Percentiles rank a stretch among this genome's conserved stretches.
phyloP scores from a whole-genome alignment of 1,140 invertebrate genomes.

The Melipona quadrifasciata region DNA sequence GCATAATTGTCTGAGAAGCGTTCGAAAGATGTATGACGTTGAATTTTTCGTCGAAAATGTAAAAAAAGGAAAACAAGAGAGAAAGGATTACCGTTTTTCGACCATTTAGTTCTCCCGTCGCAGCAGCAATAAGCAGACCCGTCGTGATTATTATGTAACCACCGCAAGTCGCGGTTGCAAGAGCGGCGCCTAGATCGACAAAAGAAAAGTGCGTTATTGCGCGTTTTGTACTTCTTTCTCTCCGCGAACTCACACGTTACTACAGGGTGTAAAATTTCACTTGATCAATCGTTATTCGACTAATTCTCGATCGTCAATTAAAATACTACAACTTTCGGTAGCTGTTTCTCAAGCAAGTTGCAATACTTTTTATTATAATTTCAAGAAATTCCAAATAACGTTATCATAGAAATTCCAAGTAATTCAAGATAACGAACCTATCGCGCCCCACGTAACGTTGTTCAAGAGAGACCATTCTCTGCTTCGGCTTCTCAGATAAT shows the following conservation, averaged over 20 bases:
- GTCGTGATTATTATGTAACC: constrained; percentile 88
- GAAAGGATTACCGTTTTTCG: constrained; percentile 83
- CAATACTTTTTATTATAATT: background rate
- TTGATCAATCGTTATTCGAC: too few species aligned
- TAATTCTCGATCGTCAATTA: background rate
- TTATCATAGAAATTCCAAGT: background rate
- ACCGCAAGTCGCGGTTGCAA: constrained; percentile 82
- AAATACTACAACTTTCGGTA: background rate
- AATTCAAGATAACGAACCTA: constrained; percentile 80
- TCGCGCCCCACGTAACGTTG: constrained; percentile 87
- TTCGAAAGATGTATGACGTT: background rate
- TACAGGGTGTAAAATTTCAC: background rate
- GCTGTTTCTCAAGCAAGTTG: background rate
- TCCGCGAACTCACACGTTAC: background rate
- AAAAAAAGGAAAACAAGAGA: background rate
- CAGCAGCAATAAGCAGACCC: constrained; percentile 85
- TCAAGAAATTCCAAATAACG: background rate
- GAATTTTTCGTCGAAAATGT: background rate
- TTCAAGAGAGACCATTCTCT: constrained; percentile 88
- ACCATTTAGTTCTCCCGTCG: constrained; percentile 85
- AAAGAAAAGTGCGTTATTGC: constrained; percentile 25
- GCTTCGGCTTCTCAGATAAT: constrained; percentile 87
- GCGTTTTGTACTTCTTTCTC: background rate
- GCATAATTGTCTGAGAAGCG: constrained; percentile 15
- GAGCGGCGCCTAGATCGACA: constrained; percentile 76